These are phyloP conservation scores for Aquatica leii DNA, from an alignment of 2,888 invertebrate species.

Conservation along the genomic window DNA sequence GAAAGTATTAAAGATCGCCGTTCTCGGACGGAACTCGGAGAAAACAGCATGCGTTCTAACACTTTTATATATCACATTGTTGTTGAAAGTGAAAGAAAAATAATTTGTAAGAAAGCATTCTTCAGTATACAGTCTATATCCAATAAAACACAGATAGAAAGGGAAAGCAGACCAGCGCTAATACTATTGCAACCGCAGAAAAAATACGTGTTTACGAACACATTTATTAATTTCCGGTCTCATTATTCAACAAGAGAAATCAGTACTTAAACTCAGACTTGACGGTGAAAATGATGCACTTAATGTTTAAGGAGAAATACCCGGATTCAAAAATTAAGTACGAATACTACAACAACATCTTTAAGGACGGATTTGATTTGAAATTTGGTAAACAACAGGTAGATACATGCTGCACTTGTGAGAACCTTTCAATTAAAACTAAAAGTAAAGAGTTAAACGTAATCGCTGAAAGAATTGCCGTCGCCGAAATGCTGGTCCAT, in stretches of 20 bases:
- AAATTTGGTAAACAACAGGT: conserved; percentile 23
- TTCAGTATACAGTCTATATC: conserved; percentile 10
- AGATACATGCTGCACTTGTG: conserved; percentile 29
- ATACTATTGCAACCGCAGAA: not conserved
- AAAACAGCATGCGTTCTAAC: too few relatives aligned
- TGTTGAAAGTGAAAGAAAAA: too few relatives aligned
- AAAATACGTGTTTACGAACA: conserved; percentile 16
- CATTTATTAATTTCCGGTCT: conserved; percentile 16
- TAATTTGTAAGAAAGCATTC: too few relatives aligned
- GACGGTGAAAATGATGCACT: too few relatives aligned
- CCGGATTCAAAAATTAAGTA: too few relatives aligned
- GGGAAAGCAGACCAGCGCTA: conserved; percentile 17
- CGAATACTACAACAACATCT: too few relatives aligned
- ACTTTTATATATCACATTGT: too few relatives aligned
- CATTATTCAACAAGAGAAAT: conserved; percentile 14
- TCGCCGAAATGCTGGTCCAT: conserved; percentile 39
- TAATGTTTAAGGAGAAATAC: too few relatives aligned
- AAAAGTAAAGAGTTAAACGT: conserved; percentile 19
- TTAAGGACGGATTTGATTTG: too few relatives aligned
- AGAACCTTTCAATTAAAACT: conserved; percentile 22
- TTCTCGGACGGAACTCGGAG: too few relatives aligned
- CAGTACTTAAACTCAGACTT: conserved; percentile 9
- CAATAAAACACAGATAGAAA: too few relatives aligned
- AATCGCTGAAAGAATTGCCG: conserved; percentile 32
- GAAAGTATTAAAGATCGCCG: not conserved